phyloP scores from a whole-genome alignment of 1,140 invertebrate species.

The Sitobion miscanthi region DNA sequence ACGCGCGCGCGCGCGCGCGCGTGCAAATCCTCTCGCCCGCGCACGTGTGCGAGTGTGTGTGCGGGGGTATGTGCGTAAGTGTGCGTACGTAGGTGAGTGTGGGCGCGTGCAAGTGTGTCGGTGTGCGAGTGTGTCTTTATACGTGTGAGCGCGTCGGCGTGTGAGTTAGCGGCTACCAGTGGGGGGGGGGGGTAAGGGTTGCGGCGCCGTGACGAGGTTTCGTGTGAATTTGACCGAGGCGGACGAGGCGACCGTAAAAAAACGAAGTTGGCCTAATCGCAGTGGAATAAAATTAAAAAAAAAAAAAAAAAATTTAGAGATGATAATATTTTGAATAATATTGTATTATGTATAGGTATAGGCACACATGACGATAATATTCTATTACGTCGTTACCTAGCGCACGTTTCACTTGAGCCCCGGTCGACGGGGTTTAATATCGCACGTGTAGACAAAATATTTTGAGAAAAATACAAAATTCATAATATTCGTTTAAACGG shows the following conservation, averaged over 20 bases:
- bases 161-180: background rate
- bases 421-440: background rate
- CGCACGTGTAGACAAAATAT: background rate
- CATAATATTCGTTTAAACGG: background rate
- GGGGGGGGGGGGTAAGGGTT: no score
- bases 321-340: background rate
- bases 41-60: background rate
- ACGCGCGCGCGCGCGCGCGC: background rate
- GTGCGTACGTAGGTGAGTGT: background rate
- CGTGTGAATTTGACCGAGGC: background rate
- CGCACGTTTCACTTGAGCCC: background rate
- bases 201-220: background rate
- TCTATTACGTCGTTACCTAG: no score
- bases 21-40: background rate
- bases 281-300: background rate
- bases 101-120: no score
- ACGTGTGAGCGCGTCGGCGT: no score
- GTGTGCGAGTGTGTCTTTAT: background rate
- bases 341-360: no score
- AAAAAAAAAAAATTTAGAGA: background rate
- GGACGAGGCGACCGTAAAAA: background rate
- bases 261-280: background rate
- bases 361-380: no score
- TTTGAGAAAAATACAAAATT: background rate
- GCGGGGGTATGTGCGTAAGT: background rate